A percentile compares a stretch with the other conserved stretches of the same genome.
Conservation (phyloP, 2,113 vertebrate genomes). For the Noctilio leporinus region DNA sequence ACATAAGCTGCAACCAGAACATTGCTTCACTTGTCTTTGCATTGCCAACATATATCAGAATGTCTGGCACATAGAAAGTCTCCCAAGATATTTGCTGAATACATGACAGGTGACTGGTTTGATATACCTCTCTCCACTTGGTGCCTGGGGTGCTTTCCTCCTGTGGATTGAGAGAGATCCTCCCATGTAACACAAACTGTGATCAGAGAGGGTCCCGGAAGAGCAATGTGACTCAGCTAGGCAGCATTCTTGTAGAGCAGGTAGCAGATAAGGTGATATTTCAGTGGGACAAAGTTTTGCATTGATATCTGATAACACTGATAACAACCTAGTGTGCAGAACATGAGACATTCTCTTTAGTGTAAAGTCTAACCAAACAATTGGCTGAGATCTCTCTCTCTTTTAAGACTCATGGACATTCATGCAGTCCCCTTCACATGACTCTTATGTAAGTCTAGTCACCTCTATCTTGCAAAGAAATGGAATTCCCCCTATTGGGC, state of each 20-base stretch:
- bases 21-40: neutral
- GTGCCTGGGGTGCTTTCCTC: neutral
- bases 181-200: neutral
- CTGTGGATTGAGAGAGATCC: neutral
- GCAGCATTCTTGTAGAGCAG: accelerated
- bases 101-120: neutral
- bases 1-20: neutral
- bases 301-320: no score
- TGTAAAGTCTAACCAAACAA: neutral
- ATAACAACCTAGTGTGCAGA: neutral
- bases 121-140: neutral
- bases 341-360: neutral
- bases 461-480: neutral
- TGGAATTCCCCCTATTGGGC: neutral
- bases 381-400: neutral
- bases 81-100: neutral
- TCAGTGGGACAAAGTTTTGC: neutral
- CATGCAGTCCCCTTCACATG: neutral
- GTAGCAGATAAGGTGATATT: neutral
- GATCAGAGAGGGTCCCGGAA: neutral
- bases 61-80: neutral
- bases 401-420: neutral
- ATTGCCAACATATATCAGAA: neutral
- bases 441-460: neutral
- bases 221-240: neutral